Evolutionary conservation across 2,113 vertebrate genomes (phyloP).

Genomic region (Salvelinus namaycush): DNA sequence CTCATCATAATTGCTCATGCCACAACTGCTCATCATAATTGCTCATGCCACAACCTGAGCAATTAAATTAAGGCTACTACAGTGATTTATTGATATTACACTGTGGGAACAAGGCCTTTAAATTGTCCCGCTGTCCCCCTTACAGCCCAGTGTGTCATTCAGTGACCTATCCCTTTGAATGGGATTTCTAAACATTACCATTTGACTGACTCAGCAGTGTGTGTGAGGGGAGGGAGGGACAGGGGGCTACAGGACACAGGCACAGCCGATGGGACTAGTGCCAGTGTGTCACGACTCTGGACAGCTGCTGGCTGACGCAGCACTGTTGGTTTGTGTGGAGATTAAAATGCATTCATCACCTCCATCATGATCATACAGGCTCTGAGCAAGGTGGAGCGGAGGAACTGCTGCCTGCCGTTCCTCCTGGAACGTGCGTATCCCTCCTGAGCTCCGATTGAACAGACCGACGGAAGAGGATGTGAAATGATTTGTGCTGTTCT

Average conservation of each 20-base stretch:
- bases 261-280: not conserved
- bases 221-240: not conserved
- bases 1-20: too few species aligned
- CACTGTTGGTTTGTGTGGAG: not conserved
- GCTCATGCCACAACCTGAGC: conserved; percentile 20
- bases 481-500: too few species aligned
- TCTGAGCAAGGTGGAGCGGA: not conserved
- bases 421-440: too few species aligned
- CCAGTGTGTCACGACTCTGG: not conserved
- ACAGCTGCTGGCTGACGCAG: conserved; percentile 5
- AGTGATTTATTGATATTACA: conserved; percentile 41
- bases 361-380: not conserved
- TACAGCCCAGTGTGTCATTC: conserved; percentile 33
- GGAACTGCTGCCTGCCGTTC: too few species aligned
- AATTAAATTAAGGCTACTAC: conserved; percentile 21
- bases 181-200: conserved; percentile 61
- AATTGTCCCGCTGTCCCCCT: conserved; percentile 43
- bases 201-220: conserved; percentile 60
- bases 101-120: conserved; percentile 35
- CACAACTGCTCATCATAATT: too few species aligned
- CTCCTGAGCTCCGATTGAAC: too few species aligned
- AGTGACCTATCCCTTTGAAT: conserved; percentile 51
- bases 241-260: not conserved
- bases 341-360: not conserved
- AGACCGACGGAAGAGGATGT: too few species aligned